A percentile compares a stretch with the other conserved stretches of the same genome.
These are phyloP conservation scores for Herpailurus yagouaroundi DNA, from an alignment of 2,113 vertebrate species.

Conservation along the genomic window DNA sequence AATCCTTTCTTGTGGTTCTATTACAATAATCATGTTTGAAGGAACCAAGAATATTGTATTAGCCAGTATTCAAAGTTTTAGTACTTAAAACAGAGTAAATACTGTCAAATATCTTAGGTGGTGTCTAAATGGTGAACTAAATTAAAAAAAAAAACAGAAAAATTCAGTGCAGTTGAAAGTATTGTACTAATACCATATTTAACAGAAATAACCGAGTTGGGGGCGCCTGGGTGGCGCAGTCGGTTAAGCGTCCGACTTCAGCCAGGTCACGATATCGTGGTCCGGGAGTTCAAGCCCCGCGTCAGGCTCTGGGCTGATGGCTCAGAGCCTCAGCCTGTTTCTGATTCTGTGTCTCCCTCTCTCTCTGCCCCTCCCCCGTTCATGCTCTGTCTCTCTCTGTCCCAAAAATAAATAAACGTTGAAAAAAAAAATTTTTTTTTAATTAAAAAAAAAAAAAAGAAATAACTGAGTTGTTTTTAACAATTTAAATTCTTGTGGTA, in stretches of 20 bases:
- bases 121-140: not conserved
- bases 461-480: slow-evolving; percentile 35
- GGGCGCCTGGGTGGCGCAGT: no score
- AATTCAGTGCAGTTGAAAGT: slow-evolving; percentile 5
- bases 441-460: no score
- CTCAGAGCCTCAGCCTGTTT: no score
- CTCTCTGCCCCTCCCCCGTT: no score
- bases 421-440: no score
- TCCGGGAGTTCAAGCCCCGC: no score
- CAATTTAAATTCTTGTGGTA: not conserved
- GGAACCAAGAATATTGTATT: slow-evolving; percentile 51
- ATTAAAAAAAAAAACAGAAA: not conserved
- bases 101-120: not conserved
- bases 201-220: slow-evolving; percentile 31
- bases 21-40: slow-evolving; percentile 45
- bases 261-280: no score
- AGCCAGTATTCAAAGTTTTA: slow-evolving; percentile 20
- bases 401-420: no score
- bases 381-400: no score
- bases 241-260: no score
- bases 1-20: slow-evolving; percentile 49
- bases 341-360: no score
- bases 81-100: slow-evolving; percentile 40
- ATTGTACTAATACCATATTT: not conserved
- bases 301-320: no score